These are phyloP conservation scores for Anabas testudineus DNA, from an alignment of 2,797 vertebrate species.

Conservation along the genomic window DNA sequence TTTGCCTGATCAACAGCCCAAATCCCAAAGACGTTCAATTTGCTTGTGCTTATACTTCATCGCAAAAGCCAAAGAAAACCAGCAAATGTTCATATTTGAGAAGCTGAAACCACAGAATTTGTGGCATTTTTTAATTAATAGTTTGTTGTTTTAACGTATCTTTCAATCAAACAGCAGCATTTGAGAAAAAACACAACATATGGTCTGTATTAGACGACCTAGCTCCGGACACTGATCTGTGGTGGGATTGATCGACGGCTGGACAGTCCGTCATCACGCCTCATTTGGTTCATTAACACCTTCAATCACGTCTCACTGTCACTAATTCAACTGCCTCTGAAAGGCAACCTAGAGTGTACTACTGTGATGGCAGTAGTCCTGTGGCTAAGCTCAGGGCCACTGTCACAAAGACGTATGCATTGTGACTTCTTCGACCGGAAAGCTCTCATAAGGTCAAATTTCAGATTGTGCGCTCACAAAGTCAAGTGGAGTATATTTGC, in stretches of 20 bases:
- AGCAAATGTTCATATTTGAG: constrained; percentile 3
- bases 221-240: constrained; percentile 7
- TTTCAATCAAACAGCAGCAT: background rate
- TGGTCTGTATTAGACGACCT: background rate
- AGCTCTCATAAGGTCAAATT: constrained; percentile 16
- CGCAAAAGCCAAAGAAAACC: background rate
- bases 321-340: constrained; percentile 41
- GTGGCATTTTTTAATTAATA: background rate
- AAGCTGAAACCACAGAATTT: background rate
- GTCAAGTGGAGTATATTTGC: constrained; percentile 32
- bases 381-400: constrained; percentile 42
- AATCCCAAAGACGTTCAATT: background rate
- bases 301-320: constrained; percentile 41
- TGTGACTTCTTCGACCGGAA: constrained; percentile 15
- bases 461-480: constrained; percentile 25
- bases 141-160: background rate
- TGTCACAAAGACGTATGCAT: constrained; percentile 30
- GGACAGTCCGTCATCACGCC: constrained; percentile 47
- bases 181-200: background rate
- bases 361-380: constrained; percentile 41
- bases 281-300: constrained; percentile 58
- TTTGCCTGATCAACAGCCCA: background rate
- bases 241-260: constrained; percentile 44
- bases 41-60: background rate
- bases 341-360: constrained; percentile 6